phyloP scores from a whole-genome alignment of 1,140 invertebrate species.

The Dendrolimus kikuchii region DNA sequence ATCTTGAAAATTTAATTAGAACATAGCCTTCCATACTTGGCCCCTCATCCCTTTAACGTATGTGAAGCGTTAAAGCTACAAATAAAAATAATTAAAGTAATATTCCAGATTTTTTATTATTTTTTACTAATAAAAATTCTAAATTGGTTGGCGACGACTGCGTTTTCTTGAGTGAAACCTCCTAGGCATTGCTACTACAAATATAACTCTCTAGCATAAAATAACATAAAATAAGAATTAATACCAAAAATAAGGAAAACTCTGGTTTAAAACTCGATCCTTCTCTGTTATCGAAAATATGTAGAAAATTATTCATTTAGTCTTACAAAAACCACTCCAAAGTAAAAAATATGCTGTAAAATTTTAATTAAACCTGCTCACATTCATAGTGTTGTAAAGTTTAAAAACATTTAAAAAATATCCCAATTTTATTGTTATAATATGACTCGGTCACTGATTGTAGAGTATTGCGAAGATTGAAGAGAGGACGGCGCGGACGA shows the following conservation, averaged over 20 bases:
- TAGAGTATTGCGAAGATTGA: constrained; percentile 48
- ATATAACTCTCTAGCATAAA: too few species aligned
- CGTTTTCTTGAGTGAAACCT: too few species aligned
- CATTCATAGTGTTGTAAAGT: constrained; percentile 55
- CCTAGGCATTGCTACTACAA: too few species aligned
- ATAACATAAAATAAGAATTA: too few species aligned
- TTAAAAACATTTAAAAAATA: constrained; percentile 70
- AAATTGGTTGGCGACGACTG: too few species aligned
- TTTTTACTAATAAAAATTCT: too few species aligned
- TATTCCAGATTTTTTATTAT: too few species aligned
- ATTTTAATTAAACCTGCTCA: constrained; percentile 62
- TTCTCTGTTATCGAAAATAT: constrained; percentile 40
- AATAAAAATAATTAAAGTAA: too few species aligned
- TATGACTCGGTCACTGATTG: constrained; percentile 55
- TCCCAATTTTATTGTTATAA: constrained; percentile 57
- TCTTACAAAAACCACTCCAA: constrained; percentile 54
- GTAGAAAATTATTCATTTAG: constrained; percentile 58
- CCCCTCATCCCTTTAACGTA: background rate
- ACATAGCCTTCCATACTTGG: background rate
- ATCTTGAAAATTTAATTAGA: too few species aligned
- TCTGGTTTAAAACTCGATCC: constrained; percentile 20
- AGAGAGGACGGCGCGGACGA: constrained; percentile 43
- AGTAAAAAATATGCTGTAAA: constrained; percentile 56
- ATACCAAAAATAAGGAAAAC: constrained; percentile 25
- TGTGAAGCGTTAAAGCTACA: too few species aligned